phyloP scores from a whole-genome alignment of 2,113 vertebrate species.

The Gallinago jamesoni region DNA sequence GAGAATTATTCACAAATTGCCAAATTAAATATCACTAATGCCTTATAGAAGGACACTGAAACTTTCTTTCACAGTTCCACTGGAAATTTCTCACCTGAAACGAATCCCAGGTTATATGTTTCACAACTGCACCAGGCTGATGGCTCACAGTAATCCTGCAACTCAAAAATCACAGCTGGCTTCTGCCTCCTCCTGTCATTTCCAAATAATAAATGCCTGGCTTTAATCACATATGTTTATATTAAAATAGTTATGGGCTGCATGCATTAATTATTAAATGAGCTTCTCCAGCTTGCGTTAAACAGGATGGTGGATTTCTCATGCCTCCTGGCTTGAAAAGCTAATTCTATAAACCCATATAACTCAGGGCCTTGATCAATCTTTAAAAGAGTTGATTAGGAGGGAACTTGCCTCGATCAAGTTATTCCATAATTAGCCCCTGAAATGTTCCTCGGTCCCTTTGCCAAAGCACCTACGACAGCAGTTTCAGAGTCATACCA shows the following conservation, averaged over 20 bases:
- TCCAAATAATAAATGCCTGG: not conserved
- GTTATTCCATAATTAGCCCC: not conserved
- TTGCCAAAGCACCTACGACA: not conserved
- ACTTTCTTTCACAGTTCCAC: not conserved
- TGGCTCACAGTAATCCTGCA: not conserved
- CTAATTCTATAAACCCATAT: not conserved
- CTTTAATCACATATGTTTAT: not conserved
- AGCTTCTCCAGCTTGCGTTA: not conserved
- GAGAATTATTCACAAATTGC: not conserved
- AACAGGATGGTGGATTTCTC: not conserved
- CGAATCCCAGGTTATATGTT: not conserved
- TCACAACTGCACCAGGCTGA: not conserved
- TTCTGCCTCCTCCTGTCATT: not conserved
- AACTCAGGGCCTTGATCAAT: not conserved
- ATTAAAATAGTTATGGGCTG: not conserved
- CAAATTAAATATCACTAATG: not conserved
- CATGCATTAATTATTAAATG: not conserved
- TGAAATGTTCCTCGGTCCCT: not conserved
- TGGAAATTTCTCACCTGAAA: not conserved
- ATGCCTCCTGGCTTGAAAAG: not conserved
- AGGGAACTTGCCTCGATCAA: not conserved
- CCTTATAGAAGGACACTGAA: not conserved
- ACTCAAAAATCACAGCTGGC: not conserved
- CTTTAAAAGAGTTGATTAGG: not conserved
- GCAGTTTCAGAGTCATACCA: not conserved